These are phyloP conservation scores for Echinarachnius parma DNA, from an alignment of 53 echinoderm and acorn worm species.

Conservation along the genomic window DNA sequence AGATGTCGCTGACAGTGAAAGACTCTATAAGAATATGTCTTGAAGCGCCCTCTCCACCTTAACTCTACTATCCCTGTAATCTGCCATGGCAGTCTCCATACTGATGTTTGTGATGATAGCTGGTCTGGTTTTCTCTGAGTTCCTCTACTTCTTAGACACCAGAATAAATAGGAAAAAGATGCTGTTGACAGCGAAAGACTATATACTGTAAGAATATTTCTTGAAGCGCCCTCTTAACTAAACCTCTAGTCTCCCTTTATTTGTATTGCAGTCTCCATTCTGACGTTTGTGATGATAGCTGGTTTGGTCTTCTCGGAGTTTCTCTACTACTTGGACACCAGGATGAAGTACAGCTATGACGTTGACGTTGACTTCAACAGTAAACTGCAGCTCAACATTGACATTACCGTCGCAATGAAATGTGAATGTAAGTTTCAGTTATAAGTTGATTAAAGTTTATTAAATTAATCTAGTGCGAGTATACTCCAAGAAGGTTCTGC, in stretches of 20 bases:
- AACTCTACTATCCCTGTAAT: neutral
- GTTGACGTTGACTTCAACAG: constrained; percentile 75
- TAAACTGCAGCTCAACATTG: constrained; percentile 80
- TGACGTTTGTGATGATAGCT: constrained; percentile 74
- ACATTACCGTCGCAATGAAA: constrained; percentile 89
- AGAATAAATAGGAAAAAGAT: too few relatives aligned
- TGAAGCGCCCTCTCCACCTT: constrained; percentile 14
- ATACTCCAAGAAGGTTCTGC: too few relatives aligned
- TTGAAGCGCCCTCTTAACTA: too few relatives aligned
- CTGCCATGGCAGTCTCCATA: constrained; percentile 60
- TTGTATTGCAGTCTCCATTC: constrained; percentile 72
- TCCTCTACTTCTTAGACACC: constrained; percentile 73
- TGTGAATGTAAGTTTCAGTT: constrained; percentile 80
- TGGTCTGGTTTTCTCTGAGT: constrained; percentile 75
- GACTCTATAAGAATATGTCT: neutral
- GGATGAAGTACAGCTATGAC: constrained; percentile 88
- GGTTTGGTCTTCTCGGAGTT: constrained; percentile 80
- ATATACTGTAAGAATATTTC: too few relatives aligned
- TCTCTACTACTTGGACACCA: constrained; percentile 71
- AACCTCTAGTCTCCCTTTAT: constrained; percentile 11
- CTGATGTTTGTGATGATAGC: constrained; percentile 74
- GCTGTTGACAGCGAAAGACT: too few relatives aligned
- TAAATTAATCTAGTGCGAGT: too few relatives aligned
- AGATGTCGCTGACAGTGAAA: too few relatives aligned
- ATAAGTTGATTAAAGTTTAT: too few relatives aligned